Evolutionary conservation across 2,888 invertebrate genomes (phyloP).

Genomic region (Gryllus longicercus): DNA sequence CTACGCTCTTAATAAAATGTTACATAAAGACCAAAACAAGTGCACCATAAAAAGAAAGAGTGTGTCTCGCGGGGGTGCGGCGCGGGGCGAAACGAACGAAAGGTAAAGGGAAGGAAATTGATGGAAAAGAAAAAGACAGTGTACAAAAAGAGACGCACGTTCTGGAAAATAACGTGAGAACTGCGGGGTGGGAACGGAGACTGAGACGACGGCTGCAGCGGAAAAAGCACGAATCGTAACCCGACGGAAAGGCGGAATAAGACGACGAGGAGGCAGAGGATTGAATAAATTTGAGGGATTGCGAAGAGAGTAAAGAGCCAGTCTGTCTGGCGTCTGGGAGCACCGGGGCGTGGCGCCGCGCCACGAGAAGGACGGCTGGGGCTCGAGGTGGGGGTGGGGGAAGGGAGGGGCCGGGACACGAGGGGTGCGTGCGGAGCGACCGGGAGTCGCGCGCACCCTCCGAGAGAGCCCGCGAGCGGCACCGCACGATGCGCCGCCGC

Average conservation of each 20-base stretch:
- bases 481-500: too few relatives aligned
- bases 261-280: conserved; percentile 2
- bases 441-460: not conserved
- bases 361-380: not conserved
- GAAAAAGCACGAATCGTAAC: conserved; percentile 6
- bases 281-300: conserved; percentile 17
- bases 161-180: not conserved
- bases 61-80: not conserved
- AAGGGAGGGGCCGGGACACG: not conserved
- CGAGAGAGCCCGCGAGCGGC: too few relatives aligned
- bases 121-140: conserved; percentile 4
- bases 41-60: conserved; percentile 3
- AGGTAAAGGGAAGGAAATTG: conserved; percentile 3
- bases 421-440: not conserved
- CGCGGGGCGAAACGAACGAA: not conserved
- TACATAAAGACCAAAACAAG: conserved; percentile 17
- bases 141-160: not conserved
- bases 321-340: not conserved
- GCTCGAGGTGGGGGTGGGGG: not conserved
- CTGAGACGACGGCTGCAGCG: not conserved
- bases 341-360: not conserved
- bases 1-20: conserved; percentile 7
- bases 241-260: not conserved
- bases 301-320: conserved; percentile 11
- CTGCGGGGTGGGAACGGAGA: not conserved